A percentile compares a stretch with the other conserved stretches of the same genome.
phyloP scores from a whole-genome alignment of 2,888 invertebrate genomes.

The Apoderus coryli region DNA sequence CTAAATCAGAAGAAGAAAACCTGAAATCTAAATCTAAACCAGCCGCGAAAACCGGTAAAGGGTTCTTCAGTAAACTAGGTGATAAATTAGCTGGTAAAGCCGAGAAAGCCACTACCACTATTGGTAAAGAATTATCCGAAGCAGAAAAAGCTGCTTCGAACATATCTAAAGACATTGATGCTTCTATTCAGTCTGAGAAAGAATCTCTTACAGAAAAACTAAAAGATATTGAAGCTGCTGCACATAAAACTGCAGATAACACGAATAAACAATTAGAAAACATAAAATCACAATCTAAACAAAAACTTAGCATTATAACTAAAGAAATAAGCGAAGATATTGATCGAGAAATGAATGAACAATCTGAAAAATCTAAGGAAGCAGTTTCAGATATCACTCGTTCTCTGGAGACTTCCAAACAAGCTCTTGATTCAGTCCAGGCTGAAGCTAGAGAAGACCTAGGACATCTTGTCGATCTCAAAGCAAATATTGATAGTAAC shows the following conservation, averaged over 20 bases:
- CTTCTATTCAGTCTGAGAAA: neutral
- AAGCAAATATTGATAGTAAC: too few relatives aligned
- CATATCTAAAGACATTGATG: conserved; percentile 9
- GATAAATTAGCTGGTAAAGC: neutral
- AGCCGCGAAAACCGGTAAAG: neutral
- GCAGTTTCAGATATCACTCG: too few relatives aligned
- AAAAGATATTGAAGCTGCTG: conserved; percentile 6
- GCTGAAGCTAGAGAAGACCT: too few relatives aligned
- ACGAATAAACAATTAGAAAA: conserved; percentile 6
- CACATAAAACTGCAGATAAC: conserved; percentile 10
- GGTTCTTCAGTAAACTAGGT: neutral
- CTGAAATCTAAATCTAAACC: neutral
- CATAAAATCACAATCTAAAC: neutral
- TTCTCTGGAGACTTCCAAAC: too few relatives aligned
- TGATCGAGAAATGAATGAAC: conserved; percentile 8
- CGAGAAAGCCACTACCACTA: conserved; percentile 4
- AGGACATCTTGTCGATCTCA: too few relatives aligned
- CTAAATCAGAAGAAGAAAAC: too few relatives aligned
- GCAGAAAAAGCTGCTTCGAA: neutral
- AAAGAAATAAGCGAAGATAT: conserved; percentile 7
- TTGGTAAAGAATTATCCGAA: conserved; percentile 1
- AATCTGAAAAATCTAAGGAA: conserved; percentile 11
- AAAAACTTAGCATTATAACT: conserved; percentile 10
- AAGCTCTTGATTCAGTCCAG: too few relatives aligned
- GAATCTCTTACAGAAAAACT: conserved; percentile 2